Evolutionary conservation across 2,113 vertebrate genomes (phyloP).

Genomic region (Neotoma lepida): DNA sequence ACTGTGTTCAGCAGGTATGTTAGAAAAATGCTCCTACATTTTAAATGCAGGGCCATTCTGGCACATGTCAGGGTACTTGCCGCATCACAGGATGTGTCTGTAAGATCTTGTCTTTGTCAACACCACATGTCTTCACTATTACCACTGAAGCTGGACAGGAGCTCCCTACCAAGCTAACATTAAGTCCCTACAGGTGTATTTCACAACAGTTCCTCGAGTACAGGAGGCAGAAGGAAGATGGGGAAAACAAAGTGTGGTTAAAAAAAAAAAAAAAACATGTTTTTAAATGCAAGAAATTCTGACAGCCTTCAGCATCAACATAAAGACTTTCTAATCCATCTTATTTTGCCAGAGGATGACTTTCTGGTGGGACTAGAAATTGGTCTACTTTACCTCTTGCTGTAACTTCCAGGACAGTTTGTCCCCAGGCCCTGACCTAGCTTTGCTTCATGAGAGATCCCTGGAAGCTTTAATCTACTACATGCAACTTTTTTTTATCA

Average conservation of each 20-base stretch:
- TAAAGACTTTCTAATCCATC: constrained; percentile 54
- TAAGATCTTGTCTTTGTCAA: not conserved
- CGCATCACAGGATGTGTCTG: not conserved
- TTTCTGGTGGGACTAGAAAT: constrained; percentile 67
- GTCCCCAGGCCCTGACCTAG: constrained; percentile 43
- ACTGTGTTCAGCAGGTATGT: not conserved
- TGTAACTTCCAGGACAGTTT: constrained; percentile 51
- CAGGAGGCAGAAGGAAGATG: not conserved
- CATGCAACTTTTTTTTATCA: constrained; percentile 32
- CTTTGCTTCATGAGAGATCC: constrained; percentile 43
- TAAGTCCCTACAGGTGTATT: not conserved
- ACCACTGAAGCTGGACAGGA: not conserved
- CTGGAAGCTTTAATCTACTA: constrained; percentile 54
- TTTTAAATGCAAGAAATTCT: not conserved
- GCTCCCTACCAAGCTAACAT: constrained; percentile 31
- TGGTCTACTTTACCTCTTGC: constrained; percentile 63
- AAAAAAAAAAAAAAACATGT: not conserved
- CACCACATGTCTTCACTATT: not conserved
- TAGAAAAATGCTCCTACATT: not conserved
- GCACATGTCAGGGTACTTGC: not conserved
- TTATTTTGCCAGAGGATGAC: constrained; percentile 63
- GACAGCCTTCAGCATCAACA: constrained; percentile 17
- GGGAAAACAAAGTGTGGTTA: not conserved
- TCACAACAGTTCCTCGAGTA: not conserved
- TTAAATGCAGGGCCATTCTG: not conserved